phyloP scores from a whole-genome alignment of 2,888 invertebrate species.

The Eristalinus sepulchralis region DNA sequence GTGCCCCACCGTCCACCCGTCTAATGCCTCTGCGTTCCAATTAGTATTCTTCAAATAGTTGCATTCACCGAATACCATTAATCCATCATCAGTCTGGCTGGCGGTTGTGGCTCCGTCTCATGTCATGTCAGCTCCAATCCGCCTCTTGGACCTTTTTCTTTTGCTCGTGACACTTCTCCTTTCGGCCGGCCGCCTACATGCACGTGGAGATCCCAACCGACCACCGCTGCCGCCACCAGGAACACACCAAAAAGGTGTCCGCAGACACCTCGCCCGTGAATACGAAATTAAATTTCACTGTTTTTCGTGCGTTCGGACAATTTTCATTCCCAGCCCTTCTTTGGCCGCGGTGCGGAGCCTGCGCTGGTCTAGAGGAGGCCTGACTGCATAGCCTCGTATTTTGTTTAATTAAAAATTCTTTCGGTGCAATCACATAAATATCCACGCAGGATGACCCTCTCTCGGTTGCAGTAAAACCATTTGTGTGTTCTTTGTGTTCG shows the following conservation, averaged over 20 bases:
- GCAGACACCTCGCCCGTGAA: conserved; percentile 69
- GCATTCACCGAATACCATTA: conserved; percentile 58
- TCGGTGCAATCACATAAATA: conserved; percentile 58
- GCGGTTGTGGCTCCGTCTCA: conserved; percentile 12
- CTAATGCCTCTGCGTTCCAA: conserved; percentile 48
- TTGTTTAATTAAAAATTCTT: conserved; percentile 69
- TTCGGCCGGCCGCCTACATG: conserved; percentile 47
- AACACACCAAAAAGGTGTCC: conserved; percentile 68
- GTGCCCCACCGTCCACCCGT: background rate
- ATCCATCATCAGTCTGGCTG: conserved; percentile 51
- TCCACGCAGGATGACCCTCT: conserved; percentile 55
- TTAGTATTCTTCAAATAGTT: conserved; percentile 68
- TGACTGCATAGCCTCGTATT: conserved; percentile 23
- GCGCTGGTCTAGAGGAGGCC: conserved; percentile 1
- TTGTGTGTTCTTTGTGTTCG: conserved; percentile 55
- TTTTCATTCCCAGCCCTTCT: conserved; percentile 50
- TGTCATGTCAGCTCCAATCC: conserved; percentile 49
- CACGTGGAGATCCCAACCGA: conserved; percentile 4
- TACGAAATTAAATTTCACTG: conserved; percentile 68
- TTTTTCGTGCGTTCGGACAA: conserved; percentile 40
- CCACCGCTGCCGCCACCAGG: conserved; percentile 16
- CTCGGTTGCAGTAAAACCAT: conserved; percentile 53
- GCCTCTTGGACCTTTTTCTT: conserved; percentile 3
- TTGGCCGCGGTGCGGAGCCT: background rate
- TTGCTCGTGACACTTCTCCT: conserved; percentile 42